Evolutionary conservation across 2,888 invertebrate genomes (phyloP), one percentile per base, ranked within the genome.

Genomic region (Petrolisthes cinctipes): DNA sequence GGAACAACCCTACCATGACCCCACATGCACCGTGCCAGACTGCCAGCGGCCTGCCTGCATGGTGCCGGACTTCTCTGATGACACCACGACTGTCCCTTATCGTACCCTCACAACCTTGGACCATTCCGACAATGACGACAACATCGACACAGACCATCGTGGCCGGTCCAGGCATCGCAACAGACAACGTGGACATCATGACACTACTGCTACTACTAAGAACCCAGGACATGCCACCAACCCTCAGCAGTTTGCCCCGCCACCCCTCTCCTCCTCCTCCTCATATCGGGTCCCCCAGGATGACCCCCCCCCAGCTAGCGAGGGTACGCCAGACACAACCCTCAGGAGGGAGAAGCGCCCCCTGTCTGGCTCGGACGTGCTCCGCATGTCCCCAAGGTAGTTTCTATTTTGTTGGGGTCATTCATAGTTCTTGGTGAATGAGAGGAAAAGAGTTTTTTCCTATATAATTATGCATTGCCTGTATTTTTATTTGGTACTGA

Each of bases 321-420:
- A 88, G 82, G 88, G 85, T 37, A 76, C 73, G 56, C 79, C 85
- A 68, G 88, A 88, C 51, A 78, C 88, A 20, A 82, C 88, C 57
- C 84, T 85, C 51, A 88, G 88, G 71, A 83, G 85, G 82, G 88
- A 88, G 85, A 88, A 85, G 85, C 88, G 88, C 57, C 88, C 88
- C 78, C 82, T 88, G 61, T 88, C 88, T 56, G 88, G 88, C 88
- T 88, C 90, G 78, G 91, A 91, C 90, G 90, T 91, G 90, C 91
- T 87, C 90, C 91, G 86, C 91, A 91, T 90, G 88, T 91, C 88
- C 91, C 91, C 83, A 85, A 89, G 86, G 80, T 90, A 86, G 86
- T 85, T 87, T 82, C 66, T n/a, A n/a, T 71, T 71, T n/a, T n/a
- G 14, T 61, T 71, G 14, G 71, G 71, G 71, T 71, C 71, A 71